Conservation (phyloP, 2,113 vertebrate genomes). For the human (Homo sapiens) region DNA sequence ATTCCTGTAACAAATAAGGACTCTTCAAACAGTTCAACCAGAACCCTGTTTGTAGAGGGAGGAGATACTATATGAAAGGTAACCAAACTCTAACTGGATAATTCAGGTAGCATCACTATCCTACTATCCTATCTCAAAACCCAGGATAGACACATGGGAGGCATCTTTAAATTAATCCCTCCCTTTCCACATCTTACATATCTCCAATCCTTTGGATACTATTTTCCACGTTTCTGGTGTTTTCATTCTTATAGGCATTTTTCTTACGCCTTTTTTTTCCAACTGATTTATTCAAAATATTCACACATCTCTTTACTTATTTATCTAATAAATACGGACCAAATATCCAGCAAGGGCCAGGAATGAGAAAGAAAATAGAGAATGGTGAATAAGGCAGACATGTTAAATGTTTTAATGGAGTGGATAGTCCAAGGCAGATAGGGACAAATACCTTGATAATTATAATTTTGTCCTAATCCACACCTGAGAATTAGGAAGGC, state of each 20-base stretch:
- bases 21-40: not conserved
- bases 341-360: not conserved
- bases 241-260: not conserved
- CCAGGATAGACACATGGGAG: not conserved
- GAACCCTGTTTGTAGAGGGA: not conserved
- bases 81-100: not conserved
- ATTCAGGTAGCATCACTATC: not conserved
- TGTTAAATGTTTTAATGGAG: not conserved
- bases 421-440: not conserved
- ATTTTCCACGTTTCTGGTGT: not conserved
- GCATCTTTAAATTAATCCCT: not conserved
- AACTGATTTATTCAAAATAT: not conserved
- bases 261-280: not conserved
- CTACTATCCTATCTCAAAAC: not conserved
- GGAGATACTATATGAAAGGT: not conserved
- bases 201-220: not conserved
- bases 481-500: not conserved
- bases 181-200: not conserved
- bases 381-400: not conserved
- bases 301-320: not conserved
- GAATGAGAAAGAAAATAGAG: not conserved
- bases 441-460: not conserved
- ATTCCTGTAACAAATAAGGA: not conserved
- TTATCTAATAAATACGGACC: not conserved
- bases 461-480: not conserved